These are phyloP conservation scores for Luperina testacea DNA, from an alignment of 2,888 invertebrate genomes.

Conservation along the genomic window DNA sequence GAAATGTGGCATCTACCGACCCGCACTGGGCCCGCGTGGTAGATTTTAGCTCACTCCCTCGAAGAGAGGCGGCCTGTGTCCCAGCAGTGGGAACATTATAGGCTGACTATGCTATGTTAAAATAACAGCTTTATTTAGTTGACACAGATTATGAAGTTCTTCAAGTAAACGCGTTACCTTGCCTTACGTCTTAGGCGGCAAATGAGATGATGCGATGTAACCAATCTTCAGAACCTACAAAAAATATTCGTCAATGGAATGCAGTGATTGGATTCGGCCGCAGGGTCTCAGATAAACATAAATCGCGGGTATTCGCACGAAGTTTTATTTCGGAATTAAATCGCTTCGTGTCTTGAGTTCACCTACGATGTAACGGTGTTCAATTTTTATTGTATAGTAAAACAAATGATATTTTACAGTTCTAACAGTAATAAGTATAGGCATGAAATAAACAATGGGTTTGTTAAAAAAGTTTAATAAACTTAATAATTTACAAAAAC, in stretches of 20 bases:
- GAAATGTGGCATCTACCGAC: background rate
- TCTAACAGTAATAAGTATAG: constrained; percentile 22
- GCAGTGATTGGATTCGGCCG: background rate
- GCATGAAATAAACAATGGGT: constrained; percentile 50
- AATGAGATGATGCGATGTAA: background rate
- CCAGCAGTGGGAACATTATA: background rate
- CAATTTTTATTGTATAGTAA: constrained; percentile 8
- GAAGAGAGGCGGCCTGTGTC: background rate
- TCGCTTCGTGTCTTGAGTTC: background rate
- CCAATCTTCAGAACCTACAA: background rate
- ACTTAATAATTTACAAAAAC: constrained; percentile 71
- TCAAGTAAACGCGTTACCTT: constrained; percentile 21
- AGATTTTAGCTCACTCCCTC: background rate
- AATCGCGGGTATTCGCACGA: background rate
- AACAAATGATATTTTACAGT: constrained; percentile 32
- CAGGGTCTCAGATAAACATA: background rate
- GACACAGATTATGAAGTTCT: constrained; percentile 1
- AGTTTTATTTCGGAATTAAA: background rate
- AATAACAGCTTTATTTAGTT: constrained; percentile 8
- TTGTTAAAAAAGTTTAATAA: constrained; percentile 70
- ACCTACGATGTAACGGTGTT: background rate
- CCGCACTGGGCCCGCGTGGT: background rate
- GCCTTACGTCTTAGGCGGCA: background rate
- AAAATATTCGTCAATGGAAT: background rate
- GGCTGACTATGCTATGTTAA: background rate